Conservation (phyloP, 2,113 vertebrate genomes). For the Pomatostomus ruficeps region DNA sequence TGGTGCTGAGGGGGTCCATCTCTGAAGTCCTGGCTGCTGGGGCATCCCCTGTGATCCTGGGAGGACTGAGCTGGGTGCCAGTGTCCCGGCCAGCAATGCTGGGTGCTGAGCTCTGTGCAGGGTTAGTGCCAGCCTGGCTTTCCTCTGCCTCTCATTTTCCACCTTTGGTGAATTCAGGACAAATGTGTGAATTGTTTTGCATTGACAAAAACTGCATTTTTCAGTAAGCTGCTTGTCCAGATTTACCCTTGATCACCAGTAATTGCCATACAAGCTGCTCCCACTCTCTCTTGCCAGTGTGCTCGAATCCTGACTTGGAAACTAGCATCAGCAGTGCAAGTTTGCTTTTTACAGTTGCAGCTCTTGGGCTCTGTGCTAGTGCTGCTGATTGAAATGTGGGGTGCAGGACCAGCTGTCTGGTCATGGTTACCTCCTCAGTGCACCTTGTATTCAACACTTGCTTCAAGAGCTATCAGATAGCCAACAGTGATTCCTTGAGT, state of each 20-base stretch:
- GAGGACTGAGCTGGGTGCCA: neutral
- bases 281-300: neutral
- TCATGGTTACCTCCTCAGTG: neutral
- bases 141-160: neutral
- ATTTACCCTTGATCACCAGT: neutral
- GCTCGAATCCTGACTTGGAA: neutral
- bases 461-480: neutral
- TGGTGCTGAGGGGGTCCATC: neutral
- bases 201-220: neutral
- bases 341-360: neutral
- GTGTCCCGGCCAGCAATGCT: fast-evolving
- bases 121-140: neutral
- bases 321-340: neutral
- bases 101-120: neutral
- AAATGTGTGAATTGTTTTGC: neutral
- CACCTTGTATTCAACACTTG: neutral
- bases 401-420: neutral
- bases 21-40: neutral
- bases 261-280: neutral
- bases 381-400: neutral
- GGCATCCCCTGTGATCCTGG: fast-evolving
- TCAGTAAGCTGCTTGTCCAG: neutral
- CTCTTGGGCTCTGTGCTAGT: neutral
- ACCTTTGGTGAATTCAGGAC: neutral
- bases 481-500: neutral